Evolutionary conservation across 2,113 vertebrate genomes (phyloP).

Genomic region (Dicaeum eximium): DNA sequence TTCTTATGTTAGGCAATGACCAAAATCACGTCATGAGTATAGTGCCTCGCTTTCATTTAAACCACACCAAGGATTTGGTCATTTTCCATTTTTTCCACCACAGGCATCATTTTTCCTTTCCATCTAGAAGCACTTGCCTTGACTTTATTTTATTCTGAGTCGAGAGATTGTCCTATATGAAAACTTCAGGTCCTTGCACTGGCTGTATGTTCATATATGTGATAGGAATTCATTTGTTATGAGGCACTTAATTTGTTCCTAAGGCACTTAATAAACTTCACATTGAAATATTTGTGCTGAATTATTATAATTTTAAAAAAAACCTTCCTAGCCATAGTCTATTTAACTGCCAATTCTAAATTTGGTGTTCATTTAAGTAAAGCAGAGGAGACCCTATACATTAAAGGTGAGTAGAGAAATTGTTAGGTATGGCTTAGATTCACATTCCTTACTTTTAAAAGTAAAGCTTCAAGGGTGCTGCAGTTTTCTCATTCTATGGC

Average conservation of each 20-base stretch:
- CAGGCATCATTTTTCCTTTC: not conserved
- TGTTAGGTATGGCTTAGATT: not conserved
- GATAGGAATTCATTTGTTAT: not conserved
- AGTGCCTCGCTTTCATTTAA: not conserved
- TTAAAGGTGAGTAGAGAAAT: not conserved
- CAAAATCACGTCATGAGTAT: not conserved
- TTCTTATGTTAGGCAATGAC: not conserved
- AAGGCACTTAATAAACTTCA: constrained; percentile 7
- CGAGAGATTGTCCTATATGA: not conserved
- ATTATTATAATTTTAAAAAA: not conserved
- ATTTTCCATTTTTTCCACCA: not conserved
- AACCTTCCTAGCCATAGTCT: not conserved
- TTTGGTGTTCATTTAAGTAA: not conserved
- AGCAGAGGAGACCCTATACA: not conserved
- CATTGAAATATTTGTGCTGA: not conserved
- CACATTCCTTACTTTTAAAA: not conserved
- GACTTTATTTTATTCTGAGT: not conserved
- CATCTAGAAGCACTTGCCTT: not conserved
- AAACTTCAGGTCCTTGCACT: not conserved
- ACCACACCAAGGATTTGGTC: not conserved
- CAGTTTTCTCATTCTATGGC: not conserved
- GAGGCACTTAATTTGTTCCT: not conserved
- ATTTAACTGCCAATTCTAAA: not conserved
- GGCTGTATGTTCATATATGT: not conserved
- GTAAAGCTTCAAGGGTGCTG: not conserved